Evolutionary conservation across 2,888 invertebrate species (phyloP), one percentile per base, ranked within the genome.

Genomic region (Galeopsomyia nigrocyanea): DNA sequence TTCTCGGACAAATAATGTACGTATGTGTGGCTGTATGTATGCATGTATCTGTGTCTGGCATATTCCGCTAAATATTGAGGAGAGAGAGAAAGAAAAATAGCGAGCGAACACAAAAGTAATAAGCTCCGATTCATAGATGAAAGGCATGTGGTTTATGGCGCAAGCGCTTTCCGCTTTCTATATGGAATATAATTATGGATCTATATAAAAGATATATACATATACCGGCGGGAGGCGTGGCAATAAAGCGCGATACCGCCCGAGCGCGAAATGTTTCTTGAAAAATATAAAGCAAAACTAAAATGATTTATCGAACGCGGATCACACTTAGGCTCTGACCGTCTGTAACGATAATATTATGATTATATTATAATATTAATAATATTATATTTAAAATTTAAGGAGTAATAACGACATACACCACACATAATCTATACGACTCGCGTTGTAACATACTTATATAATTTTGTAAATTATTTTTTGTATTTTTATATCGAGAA

Each of bases 381-480:
- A 71, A 71, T 71, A 68, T 53, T 68, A 75, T 75, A 75, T 67
- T 64, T 70, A 68, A 67, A 62, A 62, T 16, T 72, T 72, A 70
- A 75, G 69, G 47, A 73, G 51, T 70, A 68, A 76, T 60, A 71
- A 68, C 64, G 69, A 63, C 73, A 74, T 74, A 73, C 73, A 73
- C 68, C 70, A 75, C 71, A 71, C 75, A 71, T 73, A 73, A 73
- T 71, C 73, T 77, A 10, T 39, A 80, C 68, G 72, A 71, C 81
- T 82, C 79, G 80, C 80, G 79, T 74, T 82, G 81, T 82, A 82
- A 81, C 80, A 82, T 82, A 82, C 80, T 80, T 82, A 81, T 82
- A 82, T 83, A 81, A 82, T 83, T 83, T 83, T 83, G 82, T 83
- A 83, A 83, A 83, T 83, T 83, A 83, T 83, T 83, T 83, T 83